Evolutionary conservation across 1,140 invertebrate species (phyloP).

Genomic region (Lethocerus indicus): DNA sequence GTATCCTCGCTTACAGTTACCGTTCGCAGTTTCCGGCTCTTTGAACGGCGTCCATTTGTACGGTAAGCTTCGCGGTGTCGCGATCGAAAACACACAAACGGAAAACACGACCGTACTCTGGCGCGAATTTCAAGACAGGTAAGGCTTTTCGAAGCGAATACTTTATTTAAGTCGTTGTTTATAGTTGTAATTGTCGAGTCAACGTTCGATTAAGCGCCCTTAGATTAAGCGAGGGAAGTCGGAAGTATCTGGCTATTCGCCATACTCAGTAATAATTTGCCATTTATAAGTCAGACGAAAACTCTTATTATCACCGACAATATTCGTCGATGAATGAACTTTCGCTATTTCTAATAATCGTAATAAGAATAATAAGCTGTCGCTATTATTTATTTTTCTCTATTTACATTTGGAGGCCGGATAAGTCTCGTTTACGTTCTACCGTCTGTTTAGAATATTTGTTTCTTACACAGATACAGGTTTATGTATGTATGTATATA

Average conservation of each 20-base stretch:
- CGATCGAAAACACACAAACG: conserved; percentile 42
- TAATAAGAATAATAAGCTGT: no score
- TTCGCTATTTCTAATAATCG: no score
- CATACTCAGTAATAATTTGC: not conserved
- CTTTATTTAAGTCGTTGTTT: no score
- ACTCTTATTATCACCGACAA: not conserved
- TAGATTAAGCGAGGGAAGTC: no score
- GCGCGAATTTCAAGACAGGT: conserved; percentile 53
- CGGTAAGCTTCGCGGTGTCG: conserved; percentile 47
- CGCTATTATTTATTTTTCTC: no score
- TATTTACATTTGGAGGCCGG: not conserved
- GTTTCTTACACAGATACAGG: not conserved
- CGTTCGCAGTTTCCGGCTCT: conserved; percentile 61
- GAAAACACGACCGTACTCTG: conserved; percentile 52
- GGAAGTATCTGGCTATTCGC: no score
- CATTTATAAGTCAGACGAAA: not conserved
- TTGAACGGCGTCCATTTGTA: conserved; percentile 74
- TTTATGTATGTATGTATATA: not conserved
- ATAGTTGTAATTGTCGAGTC: no score
- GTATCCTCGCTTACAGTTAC: conserved; percentile 36
- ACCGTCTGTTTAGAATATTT: not conserved
- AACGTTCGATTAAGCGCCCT: no score
- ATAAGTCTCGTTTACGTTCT: not conserved
- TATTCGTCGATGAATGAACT: not conserved
- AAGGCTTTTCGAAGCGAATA: conserved; percentile 7